These are phyloP conservation scores for Xiphydria camelus DNA, from an alignment of 2,888 invertebrate species.

Conservation along the genomic window DNA sequence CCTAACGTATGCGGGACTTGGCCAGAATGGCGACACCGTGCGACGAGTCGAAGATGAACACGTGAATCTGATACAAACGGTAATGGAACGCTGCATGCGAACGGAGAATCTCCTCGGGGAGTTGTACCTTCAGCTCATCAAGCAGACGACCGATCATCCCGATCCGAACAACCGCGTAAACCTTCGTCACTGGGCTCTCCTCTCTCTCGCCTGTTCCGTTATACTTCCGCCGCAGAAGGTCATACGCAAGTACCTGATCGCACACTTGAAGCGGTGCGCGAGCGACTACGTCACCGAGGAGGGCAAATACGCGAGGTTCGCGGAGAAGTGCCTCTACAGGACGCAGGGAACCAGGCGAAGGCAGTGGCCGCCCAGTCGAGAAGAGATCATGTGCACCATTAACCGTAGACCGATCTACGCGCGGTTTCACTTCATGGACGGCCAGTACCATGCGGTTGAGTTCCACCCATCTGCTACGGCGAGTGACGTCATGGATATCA, in stretches of 20 bases:
- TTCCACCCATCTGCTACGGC: conserved; percentile 94
- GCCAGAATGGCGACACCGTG: conserved; percentile 70
- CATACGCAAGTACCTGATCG: conserved; percentile 82
- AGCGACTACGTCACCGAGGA: conserved; percentile 89
- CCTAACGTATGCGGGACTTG: conserved; percentile 85
- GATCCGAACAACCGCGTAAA: conserved; percentile 87
- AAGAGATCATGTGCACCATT: conserved; percentile 91
- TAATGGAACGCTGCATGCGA: conserved; percentile 89
- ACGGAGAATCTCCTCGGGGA: conserved; percentile 87
- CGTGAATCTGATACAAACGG: conserved; percentile 82
- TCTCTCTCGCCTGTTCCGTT: conserved; percentile 79
- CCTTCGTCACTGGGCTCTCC: conserved; percentile 88
- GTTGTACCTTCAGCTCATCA: conserved; percentile 88
- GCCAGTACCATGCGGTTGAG: conserved; percentile 92
- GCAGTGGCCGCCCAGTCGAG: conserved; percentile 87
- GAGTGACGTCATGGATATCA: conserved; percentile 83
- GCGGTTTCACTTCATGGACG: conserved; percentile 89
- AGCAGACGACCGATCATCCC: conserved; percentile 90
- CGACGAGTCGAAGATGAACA: conserved; percentile 83
- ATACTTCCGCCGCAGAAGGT: conserved; percentile 86
- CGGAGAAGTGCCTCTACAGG: conserved; percentile 80
- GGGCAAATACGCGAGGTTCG: conserved; percentile 91
- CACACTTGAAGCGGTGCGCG: conserved; percentile 87
- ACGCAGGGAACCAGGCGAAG: conserved; percentile 77
- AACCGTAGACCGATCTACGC: conserved; percentile 89